Base-by-base conservation (phyloP, 2,113 vertebrate genomes). In the Oceanodroma tethys region DNA sequence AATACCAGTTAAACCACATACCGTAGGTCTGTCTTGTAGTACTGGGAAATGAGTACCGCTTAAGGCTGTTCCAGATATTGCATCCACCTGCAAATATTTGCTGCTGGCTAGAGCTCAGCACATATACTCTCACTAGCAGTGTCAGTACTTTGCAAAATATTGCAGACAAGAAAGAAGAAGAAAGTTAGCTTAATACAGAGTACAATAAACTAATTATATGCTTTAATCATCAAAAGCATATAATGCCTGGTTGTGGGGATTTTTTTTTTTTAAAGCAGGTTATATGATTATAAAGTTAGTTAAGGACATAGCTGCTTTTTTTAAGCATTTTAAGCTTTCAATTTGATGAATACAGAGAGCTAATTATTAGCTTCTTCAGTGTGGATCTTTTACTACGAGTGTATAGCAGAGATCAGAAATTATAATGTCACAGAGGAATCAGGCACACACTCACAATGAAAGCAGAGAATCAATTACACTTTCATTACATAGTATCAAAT, bases 1-100 rank as follows among this genome's bases (percentile, higher is more conserved):
- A 93, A 76, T 93, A 97, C 94, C 85, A 96, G 96, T 94, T 94
- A 95, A 96, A 84, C 91, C 78, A 92, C 92, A 95, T 96, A 93
- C 74, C 11, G 0, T 9, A 63, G 68, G 74, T 40, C 58, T 72
- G 80, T 78, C 82, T 78, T 78, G 81, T 91, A 93, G 81, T 48
- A 91, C 75, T 83, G 52, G 83, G 86, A 87, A 91, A 88, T 55
- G 75, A 95, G 38, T 10, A 67, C 43, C 0, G 7, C 92, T 86
- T 56, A 50, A 42, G 86, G 87, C 80, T 48, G 76, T 63, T 92
- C 67, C 83, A 96, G 90, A 97, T 94, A 84, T 3, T 91, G 86
- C 62, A 96, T 90, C 87, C 82, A 96, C 86, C 90, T 94, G 91
- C 58, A 96, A 96, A 18, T 65, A 96, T 70, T 81, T 76, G 81